These are phyloP conservation scores for Ceratotherium simum DNA, from an alignment of 2,113 vertebrate species.

Conservation along the genomic window DNA sequence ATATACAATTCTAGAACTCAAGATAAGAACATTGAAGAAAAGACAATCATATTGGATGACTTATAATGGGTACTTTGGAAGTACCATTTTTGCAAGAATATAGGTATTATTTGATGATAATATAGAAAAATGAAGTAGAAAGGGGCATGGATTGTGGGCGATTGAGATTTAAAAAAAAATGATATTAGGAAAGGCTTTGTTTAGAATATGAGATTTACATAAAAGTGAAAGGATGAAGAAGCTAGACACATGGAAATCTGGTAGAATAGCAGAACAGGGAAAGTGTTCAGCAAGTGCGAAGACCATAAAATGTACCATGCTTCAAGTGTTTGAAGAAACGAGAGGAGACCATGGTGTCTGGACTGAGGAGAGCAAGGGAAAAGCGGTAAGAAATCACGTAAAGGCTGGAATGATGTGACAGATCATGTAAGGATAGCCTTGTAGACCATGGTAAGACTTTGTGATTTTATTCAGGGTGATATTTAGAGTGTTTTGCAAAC, in stretches of 20 bases:
- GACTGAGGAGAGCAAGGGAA: background rate
- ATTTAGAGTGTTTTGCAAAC: background rate
- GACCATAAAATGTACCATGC: background rate
- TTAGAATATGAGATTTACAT: background rate
- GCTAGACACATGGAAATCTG: background rate
- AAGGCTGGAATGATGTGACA: background rate
- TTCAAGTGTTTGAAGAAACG: background rate
- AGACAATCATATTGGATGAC: background rate
- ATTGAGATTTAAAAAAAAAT: background rate
- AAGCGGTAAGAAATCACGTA: background rate
- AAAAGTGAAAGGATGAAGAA: background rate
- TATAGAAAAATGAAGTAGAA: background rate
- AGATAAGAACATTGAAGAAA: background rate
- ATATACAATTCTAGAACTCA: background rate
- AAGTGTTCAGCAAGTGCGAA: background rate
- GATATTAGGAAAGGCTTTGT: background rate
- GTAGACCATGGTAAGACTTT: background rate
- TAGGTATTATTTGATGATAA: background rate
- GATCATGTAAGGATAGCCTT: background rate
- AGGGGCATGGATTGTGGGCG: rapidly evolving
- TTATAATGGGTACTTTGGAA: background rate
- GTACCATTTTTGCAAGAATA: background rate
- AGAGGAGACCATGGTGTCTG: background rate
- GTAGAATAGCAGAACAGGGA: background rate
- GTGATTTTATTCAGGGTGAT: background rate